phyloP scores from a whole-genome alignment of 1,140 invertebrate genomes.

The Scaptomyza montana region DNA sequence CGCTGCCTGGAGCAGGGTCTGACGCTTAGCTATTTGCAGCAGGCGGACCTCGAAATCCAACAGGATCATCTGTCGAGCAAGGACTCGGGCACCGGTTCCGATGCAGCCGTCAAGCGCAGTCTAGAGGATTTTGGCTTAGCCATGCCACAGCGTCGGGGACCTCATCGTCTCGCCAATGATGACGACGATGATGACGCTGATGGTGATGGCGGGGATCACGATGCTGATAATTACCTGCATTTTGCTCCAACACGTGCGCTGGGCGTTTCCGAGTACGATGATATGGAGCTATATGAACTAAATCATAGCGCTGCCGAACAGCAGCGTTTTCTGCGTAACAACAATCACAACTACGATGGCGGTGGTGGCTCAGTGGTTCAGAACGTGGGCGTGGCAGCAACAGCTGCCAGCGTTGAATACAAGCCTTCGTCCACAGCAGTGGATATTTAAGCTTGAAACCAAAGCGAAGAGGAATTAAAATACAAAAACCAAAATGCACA shows the following conservation, averaged over 20 bases:
- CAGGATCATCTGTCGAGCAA: conserved; percentile 81
- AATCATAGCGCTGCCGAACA: conserved; percentile 53
- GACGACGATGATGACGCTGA: conserved; percentile 19
- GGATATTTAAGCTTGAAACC: conserved; percentile 61
- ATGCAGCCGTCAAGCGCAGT: conserved; percentile 77
- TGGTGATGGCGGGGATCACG: conserved; percentile 43
- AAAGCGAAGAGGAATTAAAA: conserved; percentile 42
- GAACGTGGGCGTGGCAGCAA: conserved; percentile 17
- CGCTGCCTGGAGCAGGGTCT: conserved; percentile 66
- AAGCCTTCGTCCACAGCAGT: conserved; percentile 58
- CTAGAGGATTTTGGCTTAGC: conserved; percentile 67
- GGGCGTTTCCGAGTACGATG: conserved; percentile 63
- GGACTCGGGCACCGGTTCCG: conserved; percentile 77
- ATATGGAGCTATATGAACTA: conserved; percentile 60
- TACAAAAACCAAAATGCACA: conserved; percentile 38
- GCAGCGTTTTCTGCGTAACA: conserved; percentile 69
- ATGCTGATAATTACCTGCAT: conserved; percentile 48
- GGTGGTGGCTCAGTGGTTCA: conserved; percentile 15
- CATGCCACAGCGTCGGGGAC: conserved; percentile 41
- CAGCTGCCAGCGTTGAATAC: conserved; percentile 42
- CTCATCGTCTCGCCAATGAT: conserved; percentile 5
- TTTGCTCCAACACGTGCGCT: conserved; percentile 56
- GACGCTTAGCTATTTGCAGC: conserved; percentile 62
- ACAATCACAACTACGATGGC: conserved; percentile 72
- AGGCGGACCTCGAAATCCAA: conserved; percentile 60